Conservation (phyloP, 1,140 invertebrate genomes). For the Agrilus planipennis region DNA sequence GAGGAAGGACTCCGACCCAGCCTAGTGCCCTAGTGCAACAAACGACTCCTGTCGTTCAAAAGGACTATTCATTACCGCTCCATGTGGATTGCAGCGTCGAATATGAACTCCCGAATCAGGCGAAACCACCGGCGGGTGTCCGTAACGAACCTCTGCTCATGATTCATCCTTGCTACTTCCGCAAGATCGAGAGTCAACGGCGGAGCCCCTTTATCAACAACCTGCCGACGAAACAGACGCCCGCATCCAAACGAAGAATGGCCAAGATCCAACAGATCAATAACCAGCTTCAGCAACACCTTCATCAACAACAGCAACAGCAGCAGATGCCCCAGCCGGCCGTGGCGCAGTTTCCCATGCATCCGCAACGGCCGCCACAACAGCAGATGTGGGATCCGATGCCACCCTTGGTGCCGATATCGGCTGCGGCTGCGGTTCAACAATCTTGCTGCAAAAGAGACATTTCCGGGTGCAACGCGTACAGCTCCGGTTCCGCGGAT, state of each 20-base stretch:
- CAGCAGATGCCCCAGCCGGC: slow-evolving; percentile 31
- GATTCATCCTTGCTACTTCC: slow-evolving; percentile 77
- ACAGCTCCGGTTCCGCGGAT: slow-evolving; percentile 23
- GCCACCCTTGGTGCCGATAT: slow-evolving; percentile 38
- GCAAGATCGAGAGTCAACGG: slow-evolving; percentile 62
- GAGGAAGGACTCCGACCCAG: slow-evolving; percentile 1
- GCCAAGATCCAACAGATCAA: slow-evolving; percentile 20
- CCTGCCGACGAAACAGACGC: slow-evolving; percentile 40
- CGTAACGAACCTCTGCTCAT: slow-evolving; percentile 64
- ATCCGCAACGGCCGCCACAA: slow-evolving; percentile 25
- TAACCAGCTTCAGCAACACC: slow-evolving; percentile 20
- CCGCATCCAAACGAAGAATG: slow-evolving; percentile 25
- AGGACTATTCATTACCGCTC: slow-evolving; percentile 65
- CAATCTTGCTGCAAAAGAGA: slow-evolving; percentile 22
- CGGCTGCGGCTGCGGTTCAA: slow-evolving; percentile 33
- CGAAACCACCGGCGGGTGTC: slow-evolving; percentile 64
- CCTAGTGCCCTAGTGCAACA: slow-evolving; percentile 19
- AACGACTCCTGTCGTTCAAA: slow-evolving; percentile 36
- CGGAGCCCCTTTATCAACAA: slow-evolving; percentile 65
- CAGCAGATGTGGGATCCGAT: slow-evolving; percentile 29
- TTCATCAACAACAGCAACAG: slow-evolving; percentile 18
- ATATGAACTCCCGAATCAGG: slow-evolving; percentile 70
- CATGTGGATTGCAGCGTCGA: slow-evolving; percentile 76
- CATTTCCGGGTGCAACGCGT: slow-evolving; percentile 19
- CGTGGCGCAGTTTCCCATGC: slow-evolving; percentile 32